These are phyloP conservation scores for Cathartes aura DNA, from an alignment of 2,113 vertebrate species.

Conservation along the genomic window DNA sequence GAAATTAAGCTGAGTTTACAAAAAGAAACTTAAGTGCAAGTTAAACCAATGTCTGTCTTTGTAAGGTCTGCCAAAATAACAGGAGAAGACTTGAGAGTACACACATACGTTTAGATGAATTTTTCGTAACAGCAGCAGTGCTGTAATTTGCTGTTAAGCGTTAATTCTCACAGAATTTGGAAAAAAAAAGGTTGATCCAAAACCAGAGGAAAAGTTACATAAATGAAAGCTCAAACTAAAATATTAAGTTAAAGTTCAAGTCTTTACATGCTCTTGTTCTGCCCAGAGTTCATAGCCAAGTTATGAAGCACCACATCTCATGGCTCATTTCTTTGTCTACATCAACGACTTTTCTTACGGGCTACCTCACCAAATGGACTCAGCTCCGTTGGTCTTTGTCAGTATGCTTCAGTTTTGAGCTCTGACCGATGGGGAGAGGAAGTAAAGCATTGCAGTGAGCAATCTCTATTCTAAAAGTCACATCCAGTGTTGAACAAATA, in stretches of 20 bases:
- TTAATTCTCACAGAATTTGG: not conserved
- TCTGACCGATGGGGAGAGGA: not conserved
- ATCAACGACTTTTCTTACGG: not conserved
- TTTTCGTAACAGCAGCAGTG: not conserved
- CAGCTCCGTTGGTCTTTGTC: not conserved
- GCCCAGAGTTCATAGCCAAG: not conserved
- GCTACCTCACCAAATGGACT: not conserved
- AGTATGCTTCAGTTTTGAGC: not conserved
- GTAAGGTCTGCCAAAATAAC: not conserved
- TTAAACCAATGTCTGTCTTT: not conserved
- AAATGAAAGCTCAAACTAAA: not conserved
- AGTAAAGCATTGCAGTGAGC: not conserved
- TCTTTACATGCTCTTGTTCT: not conserved
- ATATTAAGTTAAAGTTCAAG: not conserved
- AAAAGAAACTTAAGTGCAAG: not conserved
- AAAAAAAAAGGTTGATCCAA: not conserved
- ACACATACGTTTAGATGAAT: not conserved
- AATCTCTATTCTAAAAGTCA: not conserved
- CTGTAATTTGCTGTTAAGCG: not conserved
- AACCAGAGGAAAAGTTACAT: not conserved
- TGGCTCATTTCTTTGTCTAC: not conserved
- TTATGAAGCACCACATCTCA: not conserved
- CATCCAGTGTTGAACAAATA: not conserved
- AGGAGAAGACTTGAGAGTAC: not conserved
- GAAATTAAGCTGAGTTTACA: not conserved